A percentile compares a stretch with the other conserved stretches of the same genome.
Evolutionary conservation across 2,888 invertebrate genomes (phyloP).

Genomic region (Athetis lepigone): DNA sequence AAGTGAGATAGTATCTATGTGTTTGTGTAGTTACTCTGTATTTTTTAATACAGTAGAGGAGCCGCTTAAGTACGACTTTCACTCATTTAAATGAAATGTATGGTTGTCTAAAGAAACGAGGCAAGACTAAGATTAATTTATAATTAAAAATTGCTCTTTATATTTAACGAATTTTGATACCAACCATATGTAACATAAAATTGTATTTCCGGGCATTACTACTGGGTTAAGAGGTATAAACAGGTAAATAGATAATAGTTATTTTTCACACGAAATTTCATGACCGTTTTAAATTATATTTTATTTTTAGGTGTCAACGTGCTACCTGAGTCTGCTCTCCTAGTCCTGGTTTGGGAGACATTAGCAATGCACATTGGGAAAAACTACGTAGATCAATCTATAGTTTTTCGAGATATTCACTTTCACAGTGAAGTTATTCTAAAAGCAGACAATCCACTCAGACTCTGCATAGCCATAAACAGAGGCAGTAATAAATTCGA

Average conservation of each 20-base stretch:
- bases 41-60: background rate
- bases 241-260: too few species aligned
- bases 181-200: too few species aligned
- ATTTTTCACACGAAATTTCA: background rate
- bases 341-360: constrained; percentile 89
- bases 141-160: too few species aligned
- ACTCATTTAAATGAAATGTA: too few species aligned
- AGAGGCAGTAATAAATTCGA: constrained; percentile 72
- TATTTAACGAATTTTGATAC: too few species aligned
- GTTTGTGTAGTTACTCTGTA: background rate
- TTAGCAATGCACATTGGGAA: constrained; percentile 81
- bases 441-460: constrained; percentile 55
- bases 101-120: too few species aligned
- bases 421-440: constrained; percentile 66
- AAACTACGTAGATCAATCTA: constrained; percentile 72
- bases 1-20: background rate
- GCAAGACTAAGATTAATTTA: too few species aligned
- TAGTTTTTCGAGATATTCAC: constrained; percentile 67
- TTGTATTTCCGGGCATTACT: too few species aligned
- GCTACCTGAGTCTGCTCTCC: constrained; percentile 92
- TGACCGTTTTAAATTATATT: background rate
- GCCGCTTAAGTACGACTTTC: too few species aligned
- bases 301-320: constrained; percentile 87
- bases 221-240: too few species aligned
- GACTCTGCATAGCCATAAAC: constrained; percentile 63